A percentile compares a stretch with the other conserved stretches of the same genome.
Evolutionary conservation across 2,113 vertebrate species (phyloP).

Genomic region (Ictalurus punctatus): DNA sequence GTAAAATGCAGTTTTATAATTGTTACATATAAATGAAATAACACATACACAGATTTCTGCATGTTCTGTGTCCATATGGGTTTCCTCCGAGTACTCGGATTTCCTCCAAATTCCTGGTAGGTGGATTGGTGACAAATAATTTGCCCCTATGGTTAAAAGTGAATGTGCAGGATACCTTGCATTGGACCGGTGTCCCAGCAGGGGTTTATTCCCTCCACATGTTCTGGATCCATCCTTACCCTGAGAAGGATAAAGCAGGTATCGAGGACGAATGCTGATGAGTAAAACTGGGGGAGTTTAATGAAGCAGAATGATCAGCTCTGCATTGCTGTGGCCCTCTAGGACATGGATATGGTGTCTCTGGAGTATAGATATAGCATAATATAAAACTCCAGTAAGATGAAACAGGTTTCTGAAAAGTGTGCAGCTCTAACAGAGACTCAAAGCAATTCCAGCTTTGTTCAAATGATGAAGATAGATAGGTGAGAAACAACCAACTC

Average conservation of each 20-base stretch:
- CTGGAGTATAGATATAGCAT: neutral
- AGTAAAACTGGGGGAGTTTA: neutral
- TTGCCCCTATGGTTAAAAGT: neutral
- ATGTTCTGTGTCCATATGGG: neutral
- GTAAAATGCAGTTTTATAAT: neutral
- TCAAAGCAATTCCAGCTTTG: neutral
- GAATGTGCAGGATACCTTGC: neutral
- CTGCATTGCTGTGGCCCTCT: neutral
- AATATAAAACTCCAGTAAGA: neutral
- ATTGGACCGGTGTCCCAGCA: neutral
- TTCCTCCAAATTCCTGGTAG: neutral
- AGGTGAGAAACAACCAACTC: neutral
- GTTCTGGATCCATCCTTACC: neutral
- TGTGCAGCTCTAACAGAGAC: neutral
- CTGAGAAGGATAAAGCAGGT: neutral
- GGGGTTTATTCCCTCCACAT: neutral
- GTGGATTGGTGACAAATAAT: neutral
- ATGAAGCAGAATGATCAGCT: neutral
- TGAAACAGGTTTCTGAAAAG: neutral
- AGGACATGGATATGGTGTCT: neutral
- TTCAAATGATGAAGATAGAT: neutral
- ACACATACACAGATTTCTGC: neutral
- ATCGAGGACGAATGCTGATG: neutral
- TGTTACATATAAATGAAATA: neutral
- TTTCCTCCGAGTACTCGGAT: neutral